These are phyloP conservation scores for Archips crataeganus DNA, from an alignment of 2,888 invertebrate genomes.

Conservation along the genomic window DNA sequence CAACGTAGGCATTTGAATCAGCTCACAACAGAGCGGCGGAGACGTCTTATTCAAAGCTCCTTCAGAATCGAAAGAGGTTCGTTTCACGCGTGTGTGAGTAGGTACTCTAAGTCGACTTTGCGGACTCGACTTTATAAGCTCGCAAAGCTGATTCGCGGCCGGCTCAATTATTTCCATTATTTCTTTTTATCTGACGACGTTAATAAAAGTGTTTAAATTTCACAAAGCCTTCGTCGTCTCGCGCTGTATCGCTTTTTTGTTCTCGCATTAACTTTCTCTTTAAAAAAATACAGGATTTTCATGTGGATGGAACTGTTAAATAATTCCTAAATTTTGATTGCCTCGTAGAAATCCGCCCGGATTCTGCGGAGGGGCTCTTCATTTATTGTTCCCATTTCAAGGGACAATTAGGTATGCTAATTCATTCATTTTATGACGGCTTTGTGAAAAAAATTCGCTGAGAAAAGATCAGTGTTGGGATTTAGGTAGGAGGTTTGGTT, in stretches of 20 bases:
- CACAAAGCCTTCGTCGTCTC: constrained; percentile 54
- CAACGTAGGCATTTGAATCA: constrained; percentile 61
- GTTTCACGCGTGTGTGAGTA: constrained; percentile 65
- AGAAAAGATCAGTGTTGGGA: constrained; percentile 68
- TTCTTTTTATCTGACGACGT: constrained; percentile 60
- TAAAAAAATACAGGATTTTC: constrained; percentile 65
- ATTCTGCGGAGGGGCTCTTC: constrained; percentile 66
- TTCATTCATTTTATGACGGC: constrained; percentile 77
- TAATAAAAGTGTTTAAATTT: constrained; percentile 75
- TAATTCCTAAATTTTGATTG: constrained; percentile 80
- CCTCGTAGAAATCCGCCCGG: constrained; percentile 72
- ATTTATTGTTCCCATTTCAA: constrained; percentile 75
- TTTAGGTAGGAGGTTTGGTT: constrained; percentile 58
- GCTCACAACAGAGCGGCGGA: constrained; percentile 57
- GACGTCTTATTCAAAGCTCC: constrained; percentile 59
- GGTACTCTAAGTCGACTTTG: constrained; percentile 52
- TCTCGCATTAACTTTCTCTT: constrained; percentile 63
- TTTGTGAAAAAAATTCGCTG: constrained; percentile 65
- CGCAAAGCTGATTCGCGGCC: constrained; percentile 60
- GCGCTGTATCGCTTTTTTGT: constrained; percentile 63
- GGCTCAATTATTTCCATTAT: constrained; percentile 59
- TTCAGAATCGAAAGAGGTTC: constrained; percentile 61
- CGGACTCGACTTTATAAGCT: constrained; percentile 59
- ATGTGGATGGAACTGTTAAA: constrained; percentile 73
- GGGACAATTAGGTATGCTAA: constrained; percentile 82